These are phyloP conservation scores for Plecturocebus donacophilus DNA, from an alignment of 2,113 vertebrate species.

Conservation along the genomic window DNA sequence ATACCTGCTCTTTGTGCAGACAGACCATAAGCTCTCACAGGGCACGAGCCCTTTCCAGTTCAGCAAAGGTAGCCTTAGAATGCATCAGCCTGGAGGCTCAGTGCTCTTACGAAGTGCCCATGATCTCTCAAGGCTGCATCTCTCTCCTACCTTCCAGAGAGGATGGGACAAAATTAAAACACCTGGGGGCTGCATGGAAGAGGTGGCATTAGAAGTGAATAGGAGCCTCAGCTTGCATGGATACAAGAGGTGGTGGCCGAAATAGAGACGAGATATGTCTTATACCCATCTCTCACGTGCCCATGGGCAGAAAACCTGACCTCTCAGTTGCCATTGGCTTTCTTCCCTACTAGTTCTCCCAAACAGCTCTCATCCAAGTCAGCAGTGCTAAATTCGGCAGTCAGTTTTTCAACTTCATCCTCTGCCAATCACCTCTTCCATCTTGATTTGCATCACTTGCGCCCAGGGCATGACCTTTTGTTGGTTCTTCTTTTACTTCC, in stretches of 20 bases:
- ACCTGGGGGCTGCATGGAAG: neutral
- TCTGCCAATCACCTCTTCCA: neutral
- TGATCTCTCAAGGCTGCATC: neutral
- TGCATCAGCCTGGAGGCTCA: neutral
- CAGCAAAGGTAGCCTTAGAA: neutral
- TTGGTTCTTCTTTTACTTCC: neutral
- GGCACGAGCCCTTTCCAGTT: neutral
- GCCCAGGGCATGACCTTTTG: neutral
- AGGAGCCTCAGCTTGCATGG: neutral
- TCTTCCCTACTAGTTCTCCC: neutral
- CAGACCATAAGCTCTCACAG: neutral
- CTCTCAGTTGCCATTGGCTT: neutral
- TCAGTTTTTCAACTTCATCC: neutral
- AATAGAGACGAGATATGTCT: neutral
- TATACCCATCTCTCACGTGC: neutral
- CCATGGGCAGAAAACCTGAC: neutral
- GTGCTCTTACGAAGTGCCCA: fast-evolving
- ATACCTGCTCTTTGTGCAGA: neutral
- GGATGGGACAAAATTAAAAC: neutral
- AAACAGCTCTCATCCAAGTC: neutral
- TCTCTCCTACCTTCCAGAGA: neutral
- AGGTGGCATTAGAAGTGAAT: neutral
- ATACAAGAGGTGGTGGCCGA: neutral
- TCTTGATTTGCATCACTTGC: neutral
- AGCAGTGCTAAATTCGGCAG: fast-evolving